A percentile compares a stretch with the other conserved stretches of the same genome.
phyloP scores from a whole-genome alignment of 2,113 vertebrate genomes.

The Saccopteryx bilineata region DNA sequence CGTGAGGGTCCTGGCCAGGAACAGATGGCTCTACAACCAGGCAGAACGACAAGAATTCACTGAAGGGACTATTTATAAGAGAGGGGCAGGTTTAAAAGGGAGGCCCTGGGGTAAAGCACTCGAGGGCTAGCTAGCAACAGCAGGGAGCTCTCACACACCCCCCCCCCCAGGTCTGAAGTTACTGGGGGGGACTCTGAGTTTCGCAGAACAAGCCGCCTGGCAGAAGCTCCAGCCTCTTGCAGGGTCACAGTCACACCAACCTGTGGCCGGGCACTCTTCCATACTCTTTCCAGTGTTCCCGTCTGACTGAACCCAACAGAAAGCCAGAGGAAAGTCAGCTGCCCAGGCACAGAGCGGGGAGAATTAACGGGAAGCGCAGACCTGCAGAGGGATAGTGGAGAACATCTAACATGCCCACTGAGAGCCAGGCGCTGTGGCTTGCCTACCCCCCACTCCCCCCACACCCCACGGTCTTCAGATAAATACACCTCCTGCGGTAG shows the following conservation, averaged over 20 bases:
- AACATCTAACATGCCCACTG: background rate
- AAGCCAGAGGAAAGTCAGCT: background rate
- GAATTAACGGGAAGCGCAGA: background rate
- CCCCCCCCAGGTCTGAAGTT: background rate
- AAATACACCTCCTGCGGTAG: background rate
- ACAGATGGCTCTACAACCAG: background rate
- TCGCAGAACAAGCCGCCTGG: background rate
- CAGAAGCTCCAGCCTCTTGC: background rate
- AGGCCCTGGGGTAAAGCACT: background rate
- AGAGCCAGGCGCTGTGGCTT: background rate
- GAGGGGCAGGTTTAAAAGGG: background rate
- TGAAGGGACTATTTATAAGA: background rate
- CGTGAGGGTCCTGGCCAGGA: background rate
- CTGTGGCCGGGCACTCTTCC: background rate
- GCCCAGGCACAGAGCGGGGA: background rate
- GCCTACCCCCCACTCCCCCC: background rate
- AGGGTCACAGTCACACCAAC: background rate
- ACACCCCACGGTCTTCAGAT: background rate
- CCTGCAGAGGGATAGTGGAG: background rate
- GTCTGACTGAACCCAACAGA: background rate
- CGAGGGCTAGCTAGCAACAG: background rate
- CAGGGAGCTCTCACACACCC: background rate
- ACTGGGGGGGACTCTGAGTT: background rate
- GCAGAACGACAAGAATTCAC: background rate
- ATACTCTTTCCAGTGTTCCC: background rate